Conservation (phyloP, 2,888 invertebrate species). For the Melangyna quadrimaculata region DNA sequence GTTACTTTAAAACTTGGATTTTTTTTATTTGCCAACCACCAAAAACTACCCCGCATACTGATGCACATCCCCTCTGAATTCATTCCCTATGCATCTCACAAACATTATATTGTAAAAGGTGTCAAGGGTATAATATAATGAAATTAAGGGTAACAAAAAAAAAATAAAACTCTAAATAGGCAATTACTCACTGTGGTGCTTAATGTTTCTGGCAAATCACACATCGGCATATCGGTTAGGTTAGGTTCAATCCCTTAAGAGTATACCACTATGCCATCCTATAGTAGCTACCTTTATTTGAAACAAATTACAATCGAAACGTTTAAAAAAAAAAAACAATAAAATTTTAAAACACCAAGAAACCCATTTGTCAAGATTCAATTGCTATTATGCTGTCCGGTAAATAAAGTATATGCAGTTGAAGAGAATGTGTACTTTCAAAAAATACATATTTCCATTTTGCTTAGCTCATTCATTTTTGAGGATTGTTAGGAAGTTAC, state of each 20-base stretch:
- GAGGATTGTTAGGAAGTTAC: constrained; percentile 69
- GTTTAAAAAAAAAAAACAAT: constrained; percentile 14
- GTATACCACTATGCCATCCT: not conserved
- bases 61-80: not conserved
- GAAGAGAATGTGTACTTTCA: constrained; percentile 49
- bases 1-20: not conserved
- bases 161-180: constrained; percentile 58
- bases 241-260: constrained; percentile 14
- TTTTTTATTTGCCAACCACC: constrained; percentile 25
- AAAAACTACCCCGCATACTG: constrained; percentile 4
- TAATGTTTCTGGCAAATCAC: constrained; percentile 26
- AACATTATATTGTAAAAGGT: constrained; percentile 53
- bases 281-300: constrained; percentile 34
- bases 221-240: not conserved
- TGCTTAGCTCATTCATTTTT: constrained; percentile 43
- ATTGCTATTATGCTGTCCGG: constrained; percentile 65
- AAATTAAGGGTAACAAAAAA: too few relatives aligned
- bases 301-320: constrained; percentile 67
- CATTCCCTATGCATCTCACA: constrained; percentile 8
- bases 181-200: constrained; percentile 66
- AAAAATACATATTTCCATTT: not conserved
- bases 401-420: constrained; percentile 20
- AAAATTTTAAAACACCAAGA: constrained; percentile 24
- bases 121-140: constrained; percentile 56
- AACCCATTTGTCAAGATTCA: constrained; percentile 70